Conservation (phyloP, 2,888 invertebrate species). For the Zelleria hepariella region DNA sequence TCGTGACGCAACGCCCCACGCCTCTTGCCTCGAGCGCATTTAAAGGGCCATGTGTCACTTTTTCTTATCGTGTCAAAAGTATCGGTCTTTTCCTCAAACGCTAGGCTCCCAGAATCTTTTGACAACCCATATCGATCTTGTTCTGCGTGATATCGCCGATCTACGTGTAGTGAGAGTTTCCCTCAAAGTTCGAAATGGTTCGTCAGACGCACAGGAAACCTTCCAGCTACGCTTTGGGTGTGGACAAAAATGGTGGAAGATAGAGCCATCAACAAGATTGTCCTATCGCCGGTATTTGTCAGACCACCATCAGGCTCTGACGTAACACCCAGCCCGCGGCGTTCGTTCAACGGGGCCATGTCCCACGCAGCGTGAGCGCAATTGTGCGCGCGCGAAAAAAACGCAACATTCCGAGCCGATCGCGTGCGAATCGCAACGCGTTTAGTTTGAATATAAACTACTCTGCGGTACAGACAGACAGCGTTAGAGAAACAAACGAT, state of each 20-base stretch:
- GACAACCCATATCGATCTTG: too few relatives aligned
- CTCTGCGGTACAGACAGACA: neutral
- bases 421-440: conserved; percentile 29
- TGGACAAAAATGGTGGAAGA: too few relatives aligned
- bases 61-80: neutral
- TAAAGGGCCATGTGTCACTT: neutral
- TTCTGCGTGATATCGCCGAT: too few relatives aligned
- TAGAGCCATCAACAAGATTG: too few relatives aligned
- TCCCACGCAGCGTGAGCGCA: conserved; percentile 12
- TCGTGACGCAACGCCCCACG: neutral
- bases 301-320: neutral
- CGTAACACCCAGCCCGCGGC: neutral
- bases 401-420: conserved; percentile 44
- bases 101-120: too few relatives aligned
- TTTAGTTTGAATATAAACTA: conserved; percentile 4
- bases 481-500: neutral
- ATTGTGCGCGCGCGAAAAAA: conserved; percentile 32
- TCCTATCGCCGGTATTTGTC: too few relatives aligned
- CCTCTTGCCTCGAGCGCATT: neutral
- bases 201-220: too few relatives aligned
- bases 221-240: too few relatives aligned
- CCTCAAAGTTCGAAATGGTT: too few relatives aligned
- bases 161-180: too few relatives aligned
- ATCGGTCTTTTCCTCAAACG: neutral
- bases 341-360: conserved; percentile 8